These are phyloP conservation scores for Ceratoteleas bidentatus DNA, from an alignment of 1,140 invertebrate genomes.

Conservation along the genomic window DNA sequence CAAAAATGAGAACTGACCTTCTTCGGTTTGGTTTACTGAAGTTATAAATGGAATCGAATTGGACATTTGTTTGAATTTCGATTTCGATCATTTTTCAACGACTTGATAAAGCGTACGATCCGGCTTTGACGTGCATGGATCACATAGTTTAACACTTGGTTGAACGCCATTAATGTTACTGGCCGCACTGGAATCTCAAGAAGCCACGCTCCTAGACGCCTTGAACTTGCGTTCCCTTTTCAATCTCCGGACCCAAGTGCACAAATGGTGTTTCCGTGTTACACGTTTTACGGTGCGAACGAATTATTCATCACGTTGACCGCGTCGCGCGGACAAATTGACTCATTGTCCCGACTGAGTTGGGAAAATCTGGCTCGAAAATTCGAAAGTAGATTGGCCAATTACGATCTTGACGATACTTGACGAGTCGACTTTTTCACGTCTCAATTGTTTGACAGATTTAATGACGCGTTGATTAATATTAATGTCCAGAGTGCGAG, in stretches of 20 bases:
- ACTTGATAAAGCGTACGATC: conserved; percentile 33
- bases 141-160: conserved; percentile 62
- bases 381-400: too few relatives aligned
- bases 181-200: conserved; percentile 64
- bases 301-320: conserved; percentile 39
- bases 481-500: too few relatives aligned
- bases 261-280: conserved; percentile 65
- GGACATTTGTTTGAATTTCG: conserved; percentile 17
- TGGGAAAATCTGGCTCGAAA: too few relatives aligned
- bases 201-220: conserved; percentile 64
- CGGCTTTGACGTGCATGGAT: conserved; percentile 50
- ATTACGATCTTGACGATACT: too few relatives aligned
- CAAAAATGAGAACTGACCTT: too few relatives aligned
- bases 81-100: conserved; percentile 31
- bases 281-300: conserved; percentile 52
- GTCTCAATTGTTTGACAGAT: too few relatives aligned
- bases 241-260: conserved; percentile 50
- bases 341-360: too few relatives aligned
- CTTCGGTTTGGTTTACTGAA: too few relatives aligned
- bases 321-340: conserved; percentile 31
- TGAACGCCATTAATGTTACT: conserved; percentile 66
- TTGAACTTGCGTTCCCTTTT: conserved; percentile 68
- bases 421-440: too few relatives aligned
- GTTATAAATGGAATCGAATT: too few relatives aligned
- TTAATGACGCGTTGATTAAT: too few relatives aligned